These are phyloP conservation scores for Trichonephila clavipes DNA, from an alignment of 1,140 invertebrate genomes.

Conservation along the genomic window DNA sequence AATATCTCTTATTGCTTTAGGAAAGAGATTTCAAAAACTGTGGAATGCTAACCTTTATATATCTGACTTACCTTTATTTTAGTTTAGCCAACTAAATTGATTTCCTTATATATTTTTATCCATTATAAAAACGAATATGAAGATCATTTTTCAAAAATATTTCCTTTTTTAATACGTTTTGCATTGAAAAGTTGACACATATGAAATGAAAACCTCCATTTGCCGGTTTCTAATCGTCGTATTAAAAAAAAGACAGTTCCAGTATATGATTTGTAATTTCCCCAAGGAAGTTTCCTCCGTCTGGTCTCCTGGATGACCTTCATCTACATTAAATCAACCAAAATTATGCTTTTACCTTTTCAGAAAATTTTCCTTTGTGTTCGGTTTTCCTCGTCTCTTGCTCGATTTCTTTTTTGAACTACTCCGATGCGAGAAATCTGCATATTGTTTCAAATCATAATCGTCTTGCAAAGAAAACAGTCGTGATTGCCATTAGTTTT, in stretches of 20 bases:
- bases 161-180: too few relatives aligned
- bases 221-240: too few relatives aligned
- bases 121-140: too few relatives aligned
- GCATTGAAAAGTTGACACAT: too few relatives aligned
- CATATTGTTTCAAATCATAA: neutral
- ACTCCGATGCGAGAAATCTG: neutral
- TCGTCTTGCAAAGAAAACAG: neutral
- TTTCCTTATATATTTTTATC: too few relatives aligned
- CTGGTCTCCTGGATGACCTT: neutral
- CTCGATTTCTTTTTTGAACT: neutral
- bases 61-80: too few relatives aligned
- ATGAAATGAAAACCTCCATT: too few relatives aligned
- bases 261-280: neutral
- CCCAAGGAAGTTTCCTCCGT: conserved; percentile 25
- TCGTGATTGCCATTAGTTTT: neutral
- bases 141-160: too few relatives aligned
- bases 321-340: neutral
- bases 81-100: too few relatives aligned
- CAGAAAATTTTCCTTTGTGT: neutral
- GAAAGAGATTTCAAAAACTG: too few relatives aligned
- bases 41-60: too few relatives aligned
- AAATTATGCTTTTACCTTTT: neutral
- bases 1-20: too few relatives aligned
- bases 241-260: neutral
- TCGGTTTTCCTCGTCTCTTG: neutral